Evolutionary conservation across 1,140 invertebrate genomes (phyloP).

Genomic region (Plectus sambesii): DNA sequence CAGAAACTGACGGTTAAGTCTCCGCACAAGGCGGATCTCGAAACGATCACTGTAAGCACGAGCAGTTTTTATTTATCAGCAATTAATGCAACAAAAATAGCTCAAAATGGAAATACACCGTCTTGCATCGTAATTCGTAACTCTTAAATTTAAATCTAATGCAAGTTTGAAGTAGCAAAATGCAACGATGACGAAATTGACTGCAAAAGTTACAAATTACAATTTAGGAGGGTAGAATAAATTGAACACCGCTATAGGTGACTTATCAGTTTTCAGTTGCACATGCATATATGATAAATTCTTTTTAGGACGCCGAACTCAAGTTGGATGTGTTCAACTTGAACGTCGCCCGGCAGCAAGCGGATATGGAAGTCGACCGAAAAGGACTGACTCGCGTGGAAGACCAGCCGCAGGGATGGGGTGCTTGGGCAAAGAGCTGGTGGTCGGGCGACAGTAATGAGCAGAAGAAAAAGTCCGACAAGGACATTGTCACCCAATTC

Average conservation of each 20-base stretch:
- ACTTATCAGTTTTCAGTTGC: no score
- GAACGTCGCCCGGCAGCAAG: constrained; percentile 72
- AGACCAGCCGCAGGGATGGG: constrained; percentile 60
- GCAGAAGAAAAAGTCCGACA: constrained; percentile 25
- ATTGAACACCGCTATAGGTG: no score
- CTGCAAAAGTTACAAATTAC: no score
- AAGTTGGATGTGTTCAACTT: constrained; percentile 79
- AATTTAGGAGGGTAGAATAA: no score
- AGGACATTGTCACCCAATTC: constrained; percentile 60
- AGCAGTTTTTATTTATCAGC: constrained; percentile 8
- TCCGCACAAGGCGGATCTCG: constrained; percentile 44
- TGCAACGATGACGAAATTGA: no score
- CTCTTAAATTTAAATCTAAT: no score
- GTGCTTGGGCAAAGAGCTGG: constrained; percentile 51
- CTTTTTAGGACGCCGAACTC: constrained; percentile 35
- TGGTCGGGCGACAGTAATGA: no score
- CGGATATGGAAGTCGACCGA: constrained; percentile 64
- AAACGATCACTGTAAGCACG: constrained; percentile 43
- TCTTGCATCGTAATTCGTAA: no score
- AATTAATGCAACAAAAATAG: no score
- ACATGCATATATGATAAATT: constrained; percentile 7
- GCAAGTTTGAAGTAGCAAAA: no score
- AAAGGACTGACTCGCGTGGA: constrained; percentile 51
- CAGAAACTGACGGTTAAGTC: constrained; percentile 63
- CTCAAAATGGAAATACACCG: no score